Evolutionary conservation across 2,797 vertebrate species (phyloP).

Genomic region (Notoglanidium macrostoma): DNA sequence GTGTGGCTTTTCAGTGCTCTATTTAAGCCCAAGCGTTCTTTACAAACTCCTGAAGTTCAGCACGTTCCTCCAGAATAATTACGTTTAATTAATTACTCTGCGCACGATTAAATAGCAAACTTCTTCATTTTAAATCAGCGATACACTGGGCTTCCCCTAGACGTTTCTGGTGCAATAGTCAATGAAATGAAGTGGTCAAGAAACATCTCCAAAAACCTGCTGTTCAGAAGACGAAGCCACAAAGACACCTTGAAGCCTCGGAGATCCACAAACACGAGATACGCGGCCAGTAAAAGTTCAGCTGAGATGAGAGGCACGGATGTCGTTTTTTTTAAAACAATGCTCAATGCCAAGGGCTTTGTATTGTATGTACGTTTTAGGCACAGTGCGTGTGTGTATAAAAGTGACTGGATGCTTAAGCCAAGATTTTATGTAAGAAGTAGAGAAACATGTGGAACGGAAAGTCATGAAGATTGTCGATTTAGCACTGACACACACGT

Average conservation of each 20-base stretch:
- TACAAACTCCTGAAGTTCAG: not conserved
- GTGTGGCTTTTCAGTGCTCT: slow-evolving; percentile 12
- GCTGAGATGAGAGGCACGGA: not conserved
- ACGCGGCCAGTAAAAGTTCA: not conserved
- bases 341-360: not conserved
- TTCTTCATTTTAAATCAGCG: not conserved
- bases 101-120: not conserved
- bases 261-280: not conserved
- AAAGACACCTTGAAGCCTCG: not conserved
- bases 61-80: not conserved
- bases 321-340: no score
- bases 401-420: not conserved
- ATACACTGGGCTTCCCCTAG: not conserved
- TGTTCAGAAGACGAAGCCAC: no score
- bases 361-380: not conserved
- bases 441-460: not conserved
- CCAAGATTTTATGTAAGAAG: not conserved
- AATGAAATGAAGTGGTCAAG: not conserved
- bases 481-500: not conserved
- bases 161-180: accelerated
- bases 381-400: not conserved
- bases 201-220: not conserved
- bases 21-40: not conserved
- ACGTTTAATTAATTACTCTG: not conserved
- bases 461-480: not conserved